These are phyloP conservation scores for Halocynthia roretzi DNA, from an alignment of 23 tunicate genomes.

Conservation along the genomic window DNA sequence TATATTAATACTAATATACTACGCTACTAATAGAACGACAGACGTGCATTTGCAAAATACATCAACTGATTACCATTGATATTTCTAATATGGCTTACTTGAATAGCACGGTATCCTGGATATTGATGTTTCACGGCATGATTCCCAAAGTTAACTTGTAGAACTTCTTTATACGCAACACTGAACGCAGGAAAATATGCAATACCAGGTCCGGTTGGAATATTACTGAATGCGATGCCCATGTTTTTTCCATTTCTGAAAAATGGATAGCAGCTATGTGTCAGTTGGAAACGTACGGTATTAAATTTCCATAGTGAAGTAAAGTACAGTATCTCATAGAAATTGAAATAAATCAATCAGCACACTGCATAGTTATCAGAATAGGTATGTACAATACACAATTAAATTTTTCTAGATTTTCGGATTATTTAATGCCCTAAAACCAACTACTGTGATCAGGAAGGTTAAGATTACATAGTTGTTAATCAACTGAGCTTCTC, in stretches of 20 bases:
- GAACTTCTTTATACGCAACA: conserved; percentile 79
- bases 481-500: too few species aligned
- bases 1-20: too few species aligned
- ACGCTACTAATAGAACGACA: too few species aligned
- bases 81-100: conserved; percentile 18
- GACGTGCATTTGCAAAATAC: too few species aligned
- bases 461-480: too few species aligned
- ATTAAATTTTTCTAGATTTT: neutral
- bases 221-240: conserved; percentile 72
- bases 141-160: conserved; percentile 69
- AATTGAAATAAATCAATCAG: neutral
- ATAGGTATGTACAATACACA: neutral
- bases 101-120: conserved; percentile 56
- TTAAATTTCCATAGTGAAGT: too few species aligned
- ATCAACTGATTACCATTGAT: too few species aligned
- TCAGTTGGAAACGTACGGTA: neutral
- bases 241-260: conserved; percentile 72
- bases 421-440: neutral
- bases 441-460: too few species aligned
- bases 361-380: neutral
- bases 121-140: conserved; percentile 51
- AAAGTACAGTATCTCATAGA: too few species aligned
- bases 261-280: neutral
- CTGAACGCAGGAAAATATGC: conserved; percentile 91
- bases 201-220: conserved; percentile 74